phyloP scores from a whole-genome alignment of 1,140 invertebrate species.

The Bombus ignitus region DNA sequence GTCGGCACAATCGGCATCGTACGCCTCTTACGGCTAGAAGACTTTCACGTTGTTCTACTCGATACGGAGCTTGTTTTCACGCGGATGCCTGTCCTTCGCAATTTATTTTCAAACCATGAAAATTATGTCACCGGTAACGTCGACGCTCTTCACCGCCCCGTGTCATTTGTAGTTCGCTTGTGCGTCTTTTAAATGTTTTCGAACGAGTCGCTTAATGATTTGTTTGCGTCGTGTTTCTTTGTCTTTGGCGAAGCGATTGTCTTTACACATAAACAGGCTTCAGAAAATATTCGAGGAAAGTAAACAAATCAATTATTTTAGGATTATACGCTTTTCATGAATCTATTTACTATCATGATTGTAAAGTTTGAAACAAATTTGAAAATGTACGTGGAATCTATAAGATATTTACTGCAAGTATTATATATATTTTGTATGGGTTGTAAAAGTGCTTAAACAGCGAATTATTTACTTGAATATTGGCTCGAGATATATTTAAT shows the following conservation, averaged over 20 bases:
- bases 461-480: no score
- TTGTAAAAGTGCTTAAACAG: neutral
- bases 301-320: no score
- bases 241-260: neutral
- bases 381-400: no score
- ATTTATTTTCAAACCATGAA: constrained; percentile 20
- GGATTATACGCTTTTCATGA: no score
- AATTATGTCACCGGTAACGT: constrained; percentile 14
- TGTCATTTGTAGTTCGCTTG: neutral
- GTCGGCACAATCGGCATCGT: neutral
- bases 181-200: neutral
- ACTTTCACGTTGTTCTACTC: neutral
- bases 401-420: no score
- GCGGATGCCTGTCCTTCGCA: no score
- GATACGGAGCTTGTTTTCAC: neutral
- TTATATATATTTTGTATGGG: no score
- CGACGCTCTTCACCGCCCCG: neutral
- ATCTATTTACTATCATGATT: no score
- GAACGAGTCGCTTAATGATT: neutral
- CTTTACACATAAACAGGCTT: neutral
- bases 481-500: no score
- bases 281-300: no score
- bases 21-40: neutral
- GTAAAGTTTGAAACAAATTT: no score
- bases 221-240: neutral